phyloP scores from a whole-genome alignment of 92 coral and sea anemone species.

The Nematostella vectensis region DNA sequence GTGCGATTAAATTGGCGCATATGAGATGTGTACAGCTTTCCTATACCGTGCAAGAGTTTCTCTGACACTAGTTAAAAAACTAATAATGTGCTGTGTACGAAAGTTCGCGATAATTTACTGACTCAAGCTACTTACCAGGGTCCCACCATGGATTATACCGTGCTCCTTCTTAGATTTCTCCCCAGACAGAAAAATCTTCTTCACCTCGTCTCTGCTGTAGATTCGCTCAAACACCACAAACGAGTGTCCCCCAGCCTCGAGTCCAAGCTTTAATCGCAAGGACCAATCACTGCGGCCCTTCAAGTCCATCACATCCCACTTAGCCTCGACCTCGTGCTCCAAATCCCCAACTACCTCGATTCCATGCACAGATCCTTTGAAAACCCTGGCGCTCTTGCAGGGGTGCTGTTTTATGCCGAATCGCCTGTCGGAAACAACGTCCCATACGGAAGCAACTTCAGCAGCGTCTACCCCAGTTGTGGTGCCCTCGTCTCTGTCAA shows the following conservation, averaged over 20 bases:
- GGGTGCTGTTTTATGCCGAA: slow-evolving; percentile 15
- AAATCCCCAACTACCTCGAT: slow-evolving; percentile 28
- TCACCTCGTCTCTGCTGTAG: slow-evolving; percentile 14
- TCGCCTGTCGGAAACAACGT: slow-evolving; percentile 32
- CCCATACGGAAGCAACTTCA: slow-evolving; percentile 23
- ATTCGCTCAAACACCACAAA: slow-evolving; percentile 11
- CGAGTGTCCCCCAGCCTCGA: slow-evolving; percentile 14
- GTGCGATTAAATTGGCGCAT: too few species aligned
- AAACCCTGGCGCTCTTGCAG: slow-evolving; percentile 11
- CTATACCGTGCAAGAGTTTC: too few species aligned
- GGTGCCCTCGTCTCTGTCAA: neutral
- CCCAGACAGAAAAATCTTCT: slow-evolving; percentile 11
- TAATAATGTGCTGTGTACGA: too few species aligned
- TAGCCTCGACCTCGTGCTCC: slow-evolving; percentile 26
- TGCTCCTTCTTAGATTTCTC: slow-evolving; percentile 18
- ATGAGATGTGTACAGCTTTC: too few species aligned
- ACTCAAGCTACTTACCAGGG: slow-evolving; percentile 23
- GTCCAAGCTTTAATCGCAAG: neutral
- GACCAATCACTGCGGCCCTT: slow-evolving; percentile 4
- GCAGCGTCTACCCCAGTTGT: slow-evolving; percentile 12
- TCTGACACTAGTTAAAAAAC: too few species aligned
- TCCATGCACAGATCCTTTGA: slow-evolving; percentile 31
- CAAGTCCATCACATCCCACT: slow-evolving; percentile 1
- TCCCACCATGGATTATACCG: slow-evolving; percentile 28
- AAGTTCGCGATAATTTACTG: too few species aligned